phyloP scores from a whole-genome alignment of 2,888 invertebrate species.

The Cataglyphis altisquamis region DNA sequence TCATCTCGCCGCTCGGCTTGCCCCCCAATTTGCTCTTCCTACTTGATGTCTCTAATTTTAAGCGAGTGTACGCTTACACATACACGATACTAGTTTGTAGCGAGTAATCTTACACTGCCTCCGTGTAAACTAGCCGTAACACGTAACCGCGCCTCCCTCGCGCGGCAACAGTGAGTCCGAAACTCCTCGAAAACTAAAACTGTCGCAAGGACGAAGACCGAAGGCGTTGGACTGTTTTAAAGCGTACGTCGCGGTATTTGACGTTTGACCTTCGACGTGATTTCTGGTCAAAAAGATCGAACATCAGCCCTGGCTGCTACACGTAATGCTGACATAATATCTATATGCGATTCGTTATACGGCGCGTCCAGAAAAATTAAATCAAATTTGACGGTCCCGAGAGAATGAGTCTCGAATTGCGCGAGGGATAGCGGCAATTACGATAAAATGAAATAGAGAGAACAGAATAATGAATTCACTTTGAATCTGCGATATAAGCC shows the following conservation, averaged over 20 bases:
- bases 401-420: slow-evolving; percentile 10
- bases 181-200: slow-evolving; percentile 54
- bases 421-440: background rate
- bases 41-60: slow-evolving; percentile 43
- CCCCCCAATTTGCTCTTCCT: slow-evolving; percentile 42
- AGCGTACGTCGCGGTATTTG: slow-evolving; percentile 44
- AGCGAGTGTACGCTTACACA: slow-evolving; percentile 4
- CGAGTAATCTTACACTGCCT: slow-evolving; percentile 28
- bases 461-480: background rate
- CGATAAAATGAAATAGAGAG: background rate
- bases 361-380: slow-evolving; percentile 54
- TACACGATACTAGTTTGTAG: background rate
- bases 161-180: slow-evolving; percentile 18
- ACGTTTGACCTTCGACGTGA: slow-evolving; percentile 67
- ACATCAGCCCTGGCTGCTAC: slow-evolving; percentile 60
- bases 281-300: slow-evolving; percentile 70
- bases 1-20: background rate
- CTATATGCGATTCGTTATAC: slow-evolving; percentile 33
- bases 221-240: slow-evolving; percentile 46
- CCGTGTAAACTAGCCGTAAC: slow-evolving; percentile 35
- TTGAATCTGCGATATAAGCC: background rate
- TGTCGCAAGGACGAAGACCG: slow-evolving; percentile 57
- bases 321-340: slow-evolving; percentile 75
- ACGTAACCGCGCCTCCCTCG: slow-evolving; percentile 49
- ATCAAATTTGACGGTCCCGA: slow-evolving; percentile 59